A percentile compares a stretch with the other conserved stretches of the same genome.
Conservation (phyloP, 1,140 invertebrate genomes). For the Telenomus remus region DNA sequence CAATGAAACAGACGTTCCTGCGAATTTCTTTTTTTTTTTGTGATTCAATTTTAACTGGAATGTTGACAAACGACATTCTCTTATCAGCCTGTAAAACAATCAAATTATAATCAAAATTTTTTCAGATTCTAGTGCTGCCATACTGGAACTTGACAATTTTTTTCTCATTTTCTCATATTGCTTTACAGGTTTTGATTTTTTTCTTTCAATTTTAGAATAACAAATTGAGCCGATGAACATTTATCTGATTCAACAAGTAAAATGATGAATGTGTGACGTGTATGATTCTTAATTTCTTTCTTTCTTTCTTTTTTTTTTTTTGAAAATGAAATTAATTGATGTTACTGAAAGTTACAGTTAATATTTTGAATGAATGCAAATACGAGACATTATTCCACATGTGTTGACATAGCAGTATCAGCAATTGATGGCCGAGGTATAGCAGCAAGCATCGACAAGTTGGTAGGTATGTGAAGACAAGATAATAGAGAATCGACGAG, state of each 20-base stretch:
- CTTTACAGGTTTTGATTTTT: no score
- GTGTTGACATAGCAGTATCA: constrained; percentile 70
- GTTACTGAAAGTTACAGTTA: constrained; percentile 52
- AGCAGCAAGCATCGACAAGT: constrained; percentile 75
- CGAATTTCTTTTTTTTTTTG: not conserved
- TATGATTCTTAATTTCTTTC: not conserved
- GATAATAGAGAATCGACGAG: constrained; percentile 57
- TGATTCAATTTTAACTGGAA: no score
- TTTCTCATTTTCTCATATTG: no score
- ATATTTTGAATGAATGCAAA: constrained; percentile 66
- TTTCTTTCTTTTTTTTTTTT: not conserved
- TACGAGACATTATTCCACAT: constrained; percentile 65
- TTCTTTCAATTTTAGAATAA: no score
- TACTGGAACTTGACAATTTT: no score
- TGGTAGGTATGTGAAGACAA: constrained; percentile 65
- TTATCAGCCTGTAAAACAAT: not conserved
- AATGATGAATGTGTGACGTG: no score
- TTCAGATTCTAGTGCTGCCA: no score
- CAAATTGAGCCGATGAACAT: no score
- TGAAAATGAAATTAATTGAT: not conserved
- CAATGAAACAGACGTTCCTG: constrained; percentile 9
- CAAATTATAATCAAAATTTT: not conserved
- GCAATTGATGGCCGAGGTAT: constrained; percentile 73
- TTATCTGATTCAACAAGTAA: no score
- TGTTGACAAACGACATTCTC: no score